These are phyloP conservation scores for Galaxea fascicularis DNA, from an alignment of 92 coral and sea anemone species.

Conservation along the genomic window DNA sequence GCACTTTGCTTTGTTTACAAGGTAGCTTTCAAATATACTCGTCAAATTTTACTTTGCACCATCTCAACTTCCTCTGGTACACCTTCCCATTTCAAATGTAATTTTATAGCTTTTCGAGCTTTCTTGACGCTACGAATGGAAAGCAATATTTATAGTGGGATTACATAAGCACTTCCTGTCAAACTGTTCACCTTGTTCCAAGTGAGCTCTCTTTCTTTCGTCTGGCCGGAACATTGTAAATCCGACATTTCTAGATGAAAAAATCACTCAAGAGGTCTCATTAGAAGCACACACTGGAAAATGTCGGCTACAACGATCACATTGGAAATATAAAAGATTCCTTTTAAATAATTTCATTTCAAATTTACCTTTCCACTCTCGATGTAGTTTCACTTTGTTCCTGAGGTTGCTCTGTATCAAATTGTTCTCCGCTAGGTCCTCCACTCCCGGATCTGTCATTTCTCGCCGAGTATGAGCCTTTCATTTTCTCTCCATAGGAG, in stretches of 20 bases:
- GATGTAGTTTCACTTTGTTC: neutral
- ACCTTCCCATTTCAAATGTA: neutral
- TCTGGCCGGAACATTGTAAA: slow-evolving; percentile 43
- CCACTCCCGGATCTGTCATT: neutral
- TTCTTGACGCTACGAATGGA: neutral
- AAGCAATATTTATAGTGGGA: neutral
- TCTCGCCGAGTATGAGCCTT: neutral
- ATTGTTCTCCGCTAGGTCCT: neutral
- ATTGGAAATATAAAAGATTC: neutral
- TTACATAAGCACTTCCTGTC: neutral
- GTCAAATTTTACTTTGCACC: no score
- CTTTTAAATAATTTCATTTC: neutral
- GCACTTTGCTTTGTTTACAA: neutral
- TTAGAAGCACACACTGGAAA: neutral
- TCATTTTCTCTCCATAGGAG: neutral
- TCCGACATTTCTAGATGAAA: slow-evolving; percentile 20
- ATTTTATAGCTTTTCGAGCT: neutral
- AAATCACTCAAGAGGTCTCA: neutral
- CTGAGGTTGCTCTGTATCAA: neutral
- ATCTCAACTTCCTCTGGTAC: neutral
- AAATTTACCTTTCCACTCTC: neutral
- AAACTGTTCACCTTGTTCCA: slow-evolving; percentile 21
- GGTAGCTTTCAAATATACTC: no score
- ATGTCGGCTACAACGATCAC: neutral
- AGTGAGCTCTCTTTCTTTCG: slow-evolving; percentile 23